These are phyloP conservation scores for Perizoma flavofasciatum DNA, from an alignment of 2,888 invertebrate species.

Conservation along the genomic window DNA sequence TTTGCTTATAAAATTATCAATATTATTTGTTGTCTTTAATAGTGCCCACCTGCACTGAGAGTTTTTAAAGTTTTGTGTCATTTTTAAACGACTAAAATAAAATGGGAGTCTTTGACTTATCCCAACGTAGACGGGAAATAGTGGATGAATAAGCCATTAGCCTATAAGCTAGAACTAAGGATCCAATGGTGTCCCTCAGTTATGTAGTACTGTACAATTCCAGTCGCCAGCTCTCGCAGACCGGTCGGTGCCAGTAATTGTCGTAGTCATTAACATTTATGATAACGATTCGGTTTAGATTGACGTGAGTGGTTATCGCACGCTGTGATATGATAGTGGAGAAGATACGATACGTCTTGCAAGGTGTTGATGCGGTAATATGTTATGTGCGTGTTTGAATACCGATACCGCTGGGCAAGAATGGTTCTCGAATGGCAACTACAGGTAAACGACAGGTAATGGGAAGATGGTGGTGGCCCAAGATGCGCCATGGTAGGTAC, in stretches of 20 bases:
- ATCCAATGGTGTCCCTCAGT: neutral
- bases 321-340: conserved; percentile 56
- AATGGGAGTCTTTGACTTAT: too few relatives aligned
- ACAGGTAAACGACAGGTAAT: too few relatives aligned
- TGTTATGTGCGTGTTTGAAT: conserved; percentile 2
- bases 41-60: too few relatives aligned
- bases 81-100: too few relatives aligned
- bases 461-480: too few relatives aligned
- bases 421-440: too few relatives aligned
- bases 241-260: conserved; percentile 70
- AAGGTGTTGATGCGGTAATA: conserved; percentile 10
- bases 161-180: neutral
- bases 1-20: too few relatives aligned
- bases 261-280: conserved; percentile 80
- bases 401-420: neutral
- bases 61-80: too few relatives aligned
- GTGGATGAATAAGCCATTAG: too few relatives aligned
- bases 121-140: too few relatives aligned
- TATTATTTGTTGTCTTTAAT: too few relatives aligned
- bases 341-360: conserved; percentile 44
- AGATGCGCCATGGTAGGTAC: too few relatives aligned
- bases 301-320: conserved; percentile 67
- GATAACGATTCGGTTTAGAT: conserved; percentile 76
- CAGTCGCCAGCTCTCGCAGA: conserved; percentile 61
- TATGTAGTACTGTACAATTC: conserved; percentile 55